Evolutionary conservation across 2,113 vertebrate species (phyloP), one percentile per base, ranked within the genome.

Genomic region (Tachysurus fulvidraco): DNA sequence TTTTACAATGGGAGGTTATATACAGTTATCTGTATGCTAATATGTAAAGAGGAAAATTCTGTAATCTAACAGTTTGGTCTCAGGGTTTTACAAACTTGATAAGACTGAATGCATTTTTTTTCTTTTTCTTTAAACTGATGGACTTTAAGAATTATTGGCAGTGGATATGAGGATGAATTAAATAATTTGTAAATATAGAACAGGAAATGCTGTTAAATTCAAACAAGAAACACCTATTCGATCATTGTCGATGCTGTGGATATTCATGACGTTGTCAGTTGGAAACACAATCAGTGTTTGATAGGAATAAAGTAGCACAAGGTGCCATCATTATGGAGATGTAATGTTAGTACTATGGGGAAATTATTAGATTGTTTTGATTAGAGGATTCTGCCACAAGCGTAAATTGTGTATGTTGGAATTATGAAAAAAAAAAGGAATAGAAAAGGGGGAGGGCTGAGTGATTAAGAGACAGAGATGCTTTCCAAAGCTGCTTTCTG

Each of bases 391-490:
- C 36, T 36, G 36, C 36, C 36, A 25, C n/a, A 78, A 44, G 17
- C 3, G 12, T 21, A 80, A 41, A 44, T 6, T 8, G 44, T n/a
- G 21, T 44, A 57, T 36, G 19, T 3, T n/a, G 67, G 23, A 46
- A 76, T 17, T 83, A 28, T 74, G 44, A 74, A 57, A 62, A 30
- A 44, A 64, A 14, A 78, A 21, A 62, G 59, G 80, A 79, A 46
- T 62, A 67, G 77, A 71, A 16, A 79, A 85, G 71, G 82, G 78
- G 87, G 76, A 62, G 84, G 85, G 81, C 83, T 8, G 46, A 89
- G 67, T 69, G 85, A 89, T 80, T 36, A 69, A 60, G 85, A 87
- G 85, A 88, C 83, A 78, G 83, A 82, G 54, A 89, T 71, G 80
- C 73, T 88, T 65, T 64, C 30, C n/a, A 41, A 81, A 83, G 52